Conservation (phyloP, 2,113 vertebrate genomes). For the Grammomys dolichurus region DNA sequence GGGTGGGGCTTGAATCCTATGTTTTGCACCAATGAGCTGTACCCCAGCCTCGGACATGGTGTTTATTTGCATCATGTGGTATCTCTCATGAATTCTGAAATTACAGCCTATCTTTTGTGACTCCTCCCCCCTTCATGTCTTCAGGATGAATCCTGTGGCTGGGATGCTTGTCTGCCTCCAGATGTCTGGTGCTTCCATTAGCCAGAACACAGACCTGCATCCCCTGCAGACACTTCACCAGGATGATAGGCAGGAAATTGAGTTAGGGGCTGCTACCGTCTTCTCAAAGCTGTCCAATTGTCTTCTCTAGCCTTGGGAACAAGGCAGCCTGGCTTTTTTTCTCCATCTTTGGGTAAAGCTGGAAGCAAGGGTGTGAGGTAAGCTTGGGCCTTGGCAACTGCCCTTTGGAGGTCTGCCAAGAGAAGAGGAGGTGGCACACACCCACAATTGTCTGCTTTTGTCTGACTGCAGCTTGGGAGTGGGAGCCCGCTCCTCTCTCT, state of each 20-base stretch:
- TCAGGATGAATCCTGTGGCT: slow-evolving; percentile 41
- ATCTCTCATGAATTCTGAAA: slow-evolving; percentile 29
- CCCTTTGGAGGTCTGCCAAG: slow-evolving; percentile 46
- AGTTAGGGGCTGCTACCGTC: slow-evolving; percentile 70
- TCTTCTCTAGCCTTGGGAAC: not conserved
- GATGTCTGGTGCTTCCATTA: slow-evolving; percentile 53
- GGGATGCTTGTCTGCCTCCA: slow-evolving; percentile 46
- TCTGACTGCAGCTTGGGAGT: not conserved
- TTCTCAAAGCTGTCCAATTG: slow-evolving; percentile 37
- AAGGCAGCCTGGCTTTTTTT: slow-evolving; percentile 56
- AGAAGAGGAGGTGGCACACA: not conserved
- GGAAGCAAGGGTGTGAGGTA: slow-evolving; percentile 52
- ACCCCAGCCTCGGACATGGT: not conserved
- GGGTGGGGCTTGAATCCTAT: not conserved
- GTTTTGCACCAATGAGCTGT: not conserved
- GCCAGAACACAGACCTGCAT: slow-evolving; percentile 47
- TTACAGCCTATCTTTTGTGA: not conserved
- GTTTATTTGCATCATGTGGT: slow-evolving; percentile 20
- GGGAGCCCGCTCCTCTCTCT: not conserved
- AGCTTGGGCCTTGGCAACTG: slow-evolving; percentile 7
- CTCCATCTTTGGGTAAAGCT: slow-evolving; percentile 43
- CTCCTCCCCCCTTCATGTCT: not conserved
- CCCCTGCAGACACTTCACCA: slow-evolving; percentile 46
- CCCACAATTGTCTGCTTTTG: slow-evolving; percentile 42
- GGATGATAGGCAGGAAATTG: slow-evolving; percentile 73